A percentile compares a stretch with the other conserved stretches of the same genome.
Conservation (phyloP, 2,888 invertebrate genomes). For the Drosophila peninsularis region DNA sequence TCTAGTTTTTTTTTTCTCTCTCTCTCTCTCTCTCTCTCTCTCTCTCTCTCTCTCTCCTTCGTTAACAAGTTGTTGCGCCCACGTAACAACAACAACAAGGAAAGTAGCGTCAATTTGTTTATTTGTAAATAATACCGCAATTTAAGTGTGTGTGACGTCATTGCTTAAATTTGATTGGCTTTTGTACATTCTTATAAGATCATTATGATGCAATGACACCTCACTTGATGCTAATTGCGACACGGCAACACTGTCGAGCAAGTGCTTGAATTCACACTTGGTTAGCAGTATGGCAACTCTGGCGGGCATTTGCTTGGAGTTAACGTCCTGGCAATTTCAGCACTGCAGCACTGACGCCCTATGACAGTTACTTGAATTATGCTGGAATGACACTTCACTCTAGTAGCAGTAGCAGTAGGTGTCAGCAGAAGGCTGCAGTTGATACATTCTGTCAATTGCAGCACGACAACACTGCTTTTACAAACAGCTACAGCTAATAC, state of each 20-base stretch:
- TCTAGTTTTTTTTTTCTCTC: neutral
- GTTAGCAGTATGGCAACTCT: neutral
- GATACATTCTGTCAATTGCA: neutral
- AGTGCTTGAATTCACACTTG: neutral
- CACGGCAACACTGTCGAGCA: neutral
- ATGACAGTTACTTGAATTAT: neutral
- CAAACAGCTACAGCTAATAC: too few relatives aligned
- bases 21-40: too few relatives aligned
- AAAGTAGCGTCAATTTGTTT: constrained; percentile 4
- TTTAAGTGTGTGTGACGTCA: constrained; percentile 44
- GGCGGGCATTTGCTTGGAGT: neutral
- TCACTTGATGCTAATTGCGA: neutral
- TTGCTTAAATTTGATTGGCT: constrained; percentile 5
- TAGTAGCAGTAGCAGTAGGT: neutral
- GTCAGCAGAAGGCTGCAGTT: too few relatives aligned
- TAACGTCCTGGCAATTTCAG: neutral
- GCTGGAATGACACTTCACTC: constrained; percentile 9
- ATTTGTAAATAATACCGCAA: constrained; percentile 21
- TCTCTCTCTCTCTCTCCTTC: neutral
- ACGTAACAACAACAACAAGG: constrained; percentile 6
- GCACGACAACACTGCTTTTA: neutral
- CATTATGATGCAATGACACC: constrained; percentile 10
- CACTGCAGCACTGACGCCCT: neutral
- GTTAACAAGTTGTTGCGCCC: constrained; percentile 43
- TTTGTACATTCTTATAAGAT: constrained; percentile 16